phyloP scores from a whole-genome alignment of 2,888 invertebrate genomes.

The Tetragonisca angustula region DNA sequence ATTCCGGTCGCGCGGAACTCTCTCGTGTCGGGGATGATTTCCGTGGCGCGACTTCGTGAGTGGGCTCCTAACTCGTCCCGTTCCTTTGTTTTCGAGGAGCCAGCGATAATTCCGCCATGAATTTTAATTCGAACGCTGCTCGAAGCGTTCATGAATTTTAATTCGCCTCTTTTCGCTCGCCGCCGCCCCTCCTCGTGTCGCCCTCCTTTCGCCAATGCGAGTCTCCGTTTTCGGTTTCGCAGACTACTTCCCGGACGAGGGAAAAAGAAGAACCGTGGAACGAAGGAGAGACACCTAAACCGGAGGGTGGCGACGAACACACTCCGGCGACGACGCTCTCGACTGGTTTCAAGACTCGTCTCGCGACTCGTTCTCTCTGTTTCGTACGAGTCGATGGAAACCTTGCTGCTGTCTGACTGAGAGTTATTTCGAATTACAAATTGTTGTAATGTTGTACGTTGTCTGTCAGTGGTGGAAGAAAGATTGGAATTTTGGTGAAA shows the following conservation, averaged over 20 bases:
- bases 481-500: too few species aligned
- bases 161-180: slow-evolving; percentile 67
- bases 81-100: slow-evolving; percentile 73
- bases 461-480: too few species aligned
- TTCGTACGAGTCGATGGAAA: neutral
- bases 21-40: slow-evolving; percentile 58
- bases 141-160: slow-evolving; percentile 77
- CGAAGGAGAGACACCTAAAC: neutral
- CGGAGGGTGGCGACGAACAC: slow-evolving; percentile 7
- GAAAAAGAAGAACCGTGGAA: slow-evolving; percentile 3
- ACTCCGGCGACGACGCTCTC: neutral
- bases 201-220: neutral
- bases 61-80: slow-evolving; percentile 59
- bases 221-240: slow-evolving; percentile 9
- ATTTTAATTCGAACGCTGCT: slow-evolving; percentile 75
- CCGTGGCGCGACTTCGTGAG: slow-evolving; percentile 59
- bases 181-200: slow-evolving; percentile 6
- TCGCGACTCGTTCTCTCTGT: slow-evolving; percentile 4
- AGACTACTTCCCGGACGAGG: too few species aligned
- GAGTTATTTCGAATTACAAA: neutral
- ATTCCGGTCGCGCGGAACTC: slow-evolving; percentile 35
- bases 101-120: slow-evolving; percentile 75
- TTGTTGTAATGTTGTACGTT: too few species aligned
- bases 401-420: neutral
- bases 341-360: neutral